Conservation (phyloP, 2,888 invertebrate species). For the Drosophila quinaria region DNA sequence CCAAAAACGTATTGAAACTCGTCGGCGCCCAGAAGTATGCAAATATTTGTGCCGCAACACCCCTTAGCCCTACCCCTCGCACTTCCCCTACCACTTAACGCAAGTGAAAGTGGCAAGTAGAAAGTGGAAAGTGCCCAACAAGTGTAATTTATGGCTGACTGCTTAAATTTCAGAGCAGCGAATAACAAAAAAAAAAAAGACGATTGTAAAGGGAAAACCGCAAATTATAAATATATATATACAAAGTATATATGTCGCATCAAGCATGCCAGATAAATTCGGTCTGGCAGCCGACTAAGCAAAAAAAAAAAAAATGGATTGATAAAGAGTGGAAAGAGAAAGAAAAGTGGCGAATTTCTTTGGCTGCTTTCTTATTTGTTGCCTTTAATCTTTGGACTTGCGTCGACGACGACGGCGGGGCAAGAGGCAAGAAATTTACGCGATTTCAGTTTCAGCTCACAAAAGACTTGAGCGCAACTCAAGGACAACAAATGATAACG, state of each 20-base stretch:
- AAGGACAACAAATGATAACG: conserved; percentile 82
- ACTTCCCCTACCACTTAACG: not conserved
- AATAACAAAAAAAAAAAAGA: conserved; percentile 6
- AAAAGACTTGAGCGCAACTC: conserved; percentile 64
- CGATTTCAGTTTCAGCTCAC: conserved; percentile 63
- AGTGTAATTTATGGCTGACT: conserved; percentile 71
- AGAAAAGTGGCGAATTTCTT: conserved; percentile 34
- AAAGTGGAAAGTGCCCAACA: conserved; percentile 57
- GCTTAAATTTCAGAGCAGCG: conserved; percentile 66
- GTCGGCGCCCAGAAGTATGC: conserved; percentile 64
- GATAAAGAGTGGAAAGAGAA: conserved; percentile 13
- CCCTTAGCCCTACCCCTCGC: not conserved
- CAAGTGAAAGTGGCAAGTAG: conserved; percentile 29
- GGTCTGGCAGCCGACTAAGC: conserved; percentile 58
- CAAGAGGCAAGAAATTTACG: conserved; percentile 62
- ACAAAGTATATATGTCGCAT: conserved; percentile 28
- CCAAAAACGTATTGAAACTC: conserved; percentile 70
- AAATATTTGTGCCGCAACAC: conserved; percentile 53
- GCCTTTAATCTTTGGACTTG: conserved; percentile 70
- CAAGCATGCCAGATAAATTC: conserved; percentile 49
- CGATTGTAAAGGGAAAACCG: conserved; percentile 34
- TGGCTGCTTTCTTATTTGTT: conserved; percentile 58
- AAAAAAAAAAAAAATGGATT: conserved; percentile 34
- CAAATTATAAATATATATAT: conserved; percentile 58
- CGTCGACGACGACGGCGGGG: no score